These are phyloP conservation scores for Clytia hemisphaerica DNA, from an alignment of 30 jellyfish, hydroid and myxozoan genomes.

Conservation along the genomic window DNA sequence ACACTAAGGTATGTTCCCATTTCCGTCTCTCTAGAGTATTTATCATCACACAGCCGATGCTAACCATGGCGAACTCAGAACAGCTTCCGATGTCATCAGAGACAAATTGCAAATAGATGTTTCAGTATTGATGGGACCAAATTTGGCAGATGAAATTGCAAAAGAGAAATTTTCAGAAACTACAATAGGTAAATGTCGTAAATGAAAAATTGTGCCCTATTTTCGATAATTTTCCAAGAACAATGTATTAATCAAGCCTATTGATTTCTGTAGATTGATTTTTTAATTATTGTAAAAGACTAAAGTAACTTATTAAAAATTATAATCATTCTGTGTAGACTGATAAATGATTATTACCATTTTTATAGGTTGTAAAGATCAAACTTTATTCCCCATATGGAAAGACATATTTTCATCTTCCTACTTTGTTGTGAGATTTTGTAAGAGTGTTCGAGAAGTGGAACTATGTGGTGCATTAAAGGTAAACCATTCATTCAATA, in stretches of 20 bases:
- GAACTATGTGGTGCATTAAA: conserved; percentile 87
- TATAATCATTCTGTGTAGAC: not conserved
- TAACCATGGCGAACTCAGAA: conserved; percentile 34
- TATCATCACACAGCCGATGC: conserved; percentile 16
- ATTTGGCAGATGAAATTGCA: conserved; percentile 80
- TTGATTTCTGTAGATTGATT: too few relatives aligned
- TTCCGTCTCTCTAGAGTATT: conserved; percentile 2
- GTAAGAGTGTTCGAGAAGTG: conserved; percentile 50
- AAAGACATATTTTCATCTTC: conserved; percentile 49
- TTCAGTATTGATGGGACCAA: conserved; percentile 79
- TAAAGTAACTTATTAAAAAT: too few relatives aligned
- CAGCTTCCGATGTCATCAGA: conserved; percentile 48
- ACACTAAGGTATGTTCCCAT: too few relatives aligned
- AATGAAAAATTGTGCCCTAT: too few relatives aligned
- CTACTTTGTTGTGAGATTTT: conserved; percentile 57
- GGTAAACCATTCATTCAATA: conserved; percentile 16
- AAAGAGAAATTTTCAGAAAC: conserved; percentile 62
- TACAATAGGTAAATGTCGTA: conserved; percentile 59
- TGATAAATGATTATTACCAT: not conserved
- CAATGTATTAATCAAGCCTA: too few relatives aligned
- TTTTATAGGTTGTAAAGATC: conserved; percentile 56
- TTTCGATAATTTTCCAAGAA: too few relatives aligned
- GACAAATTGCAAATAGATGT: conserved; percentile 44
- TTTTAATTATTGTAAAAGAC: too few relatives aligned
- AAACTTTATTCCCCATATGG: conserved; percentile 58